phyloP scores from a whole-genome alignment of 2,888 invertebrate genomes.

The Doris montereyensis region DNA sequence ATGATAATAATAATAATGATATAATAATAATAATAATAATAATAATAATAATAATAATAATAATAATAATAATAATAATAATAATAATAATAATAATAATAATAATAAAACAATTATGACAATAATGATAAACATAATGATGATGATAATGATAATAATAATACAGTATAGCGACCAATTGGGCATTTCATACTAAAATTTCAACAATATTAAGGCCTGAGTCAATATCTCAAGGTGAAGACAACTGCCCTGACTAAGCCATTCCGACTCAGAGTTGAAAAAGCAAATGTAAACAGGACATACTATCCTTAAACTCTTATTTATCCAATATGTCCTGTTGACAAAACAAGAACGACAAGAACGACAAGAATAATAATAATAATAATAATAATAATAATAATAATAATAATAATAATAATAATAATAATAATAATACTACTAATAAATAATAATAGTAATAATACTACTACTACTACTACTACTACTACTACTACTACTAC shows the following conservation, averaged over 20 bases:
- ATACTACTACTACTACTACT: slow-evolving; percentile 2
- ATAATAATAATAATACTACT: neutral
- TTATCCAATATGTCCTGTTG: no score
- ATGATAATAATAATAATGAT: neutral
- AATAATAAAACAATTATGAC: neutral
- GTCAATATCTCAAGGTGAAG: no score
- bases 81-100: slow-evolving; percentile 20
- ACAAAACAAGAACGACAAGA: neutral
- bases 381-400: slow-evolving; percentile 12
- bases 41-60: slow-evolving; percentile 10
- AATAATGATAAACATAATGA: neutral
- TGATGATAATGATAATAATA: neutral
- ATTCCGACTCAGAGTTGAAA: no score
- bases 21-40: neutral
- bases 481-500: slow-evolving; percentile 27
- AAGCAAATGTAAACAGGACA: no score
- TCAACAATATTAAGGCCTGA: no score
- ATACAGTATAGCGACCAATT: neutral
- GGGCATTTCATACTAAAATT: no score
- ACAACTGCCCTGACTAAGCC: no score
- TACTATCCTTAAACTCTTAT: no score
- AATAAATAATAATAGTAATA: neutral
- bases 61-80: slow-evolving; percentile 7
- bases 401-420: slow-evolving; percentile 13
- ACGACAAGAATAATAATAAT: slow-evolving; percentile 6